Percentiles rank a stretch among this genome's conserved stretches.
Conservation (phyloP, 2,797 vertebrate species). For the Rhinella marina region DNA sequence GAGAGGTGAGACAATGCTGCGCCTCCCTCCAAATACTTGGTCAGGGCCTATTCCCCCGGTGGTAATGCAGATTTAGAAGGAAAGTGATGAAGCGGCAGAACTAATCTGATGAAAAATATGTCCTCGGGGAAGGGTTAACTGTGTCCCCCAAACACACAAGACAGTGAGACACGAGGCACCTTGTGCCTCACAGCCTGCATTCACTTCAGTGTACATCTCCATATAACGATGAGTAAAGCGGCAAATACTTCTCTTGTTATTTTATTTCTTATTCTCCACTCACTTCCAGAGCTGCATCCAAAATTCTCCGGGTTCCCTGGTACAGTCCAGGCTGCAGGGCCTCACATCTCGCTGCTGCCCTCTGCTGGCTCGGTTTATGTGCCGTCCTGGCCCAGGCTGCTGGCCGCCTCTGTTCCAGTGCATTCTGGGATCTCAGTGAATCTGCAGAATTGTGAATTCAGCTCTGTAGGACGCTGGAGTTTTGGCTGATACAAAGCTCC, state of each 20-base stretch:
- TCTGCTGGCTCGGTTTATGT: not conserved
- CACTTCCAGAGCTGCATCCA: not conserved
- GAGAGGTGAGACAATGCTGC: slow-evolving; percentile 40
- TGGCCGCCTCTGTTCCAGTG: too few species aligned
- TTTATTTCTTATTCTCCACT: not conserved
- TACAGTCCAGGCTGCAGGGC: too few species aligned
- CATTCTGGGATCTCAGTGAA: not conserved
- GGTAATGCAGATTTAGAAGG: not conserved
- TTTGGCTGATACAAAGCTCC: too few species aligned
- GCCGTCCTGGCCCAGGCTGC: not conserved
- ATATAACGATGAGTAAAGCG: not conserved
- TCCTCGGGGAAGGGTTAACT: not conserved
- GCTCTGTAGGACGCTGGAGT: not conserved
- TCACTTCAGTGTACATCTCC: not conserved
- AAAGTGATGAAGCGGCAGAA: not conserved
- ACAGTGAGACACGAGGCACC: not conserved
- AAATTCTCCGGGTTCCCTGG: not conserved
- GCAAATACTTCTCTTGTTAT: not conserved
- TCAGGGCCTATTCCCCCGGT: slow-evolving; percentile 1
- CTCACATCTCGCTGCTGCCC: not conserved
- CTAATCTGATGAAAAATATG: slow-evolving; percentile 3
- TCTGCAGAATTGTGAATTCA: not conserved
- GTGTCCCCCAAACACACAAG: not conserved
- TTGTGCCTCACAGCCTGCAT: not conserved
- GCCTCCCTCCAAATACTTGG: slow-evolving; percentile 8